Conservation (phyloP, 1,140 invertebrate genomes). For the Bemisia tabaci region DNA sequence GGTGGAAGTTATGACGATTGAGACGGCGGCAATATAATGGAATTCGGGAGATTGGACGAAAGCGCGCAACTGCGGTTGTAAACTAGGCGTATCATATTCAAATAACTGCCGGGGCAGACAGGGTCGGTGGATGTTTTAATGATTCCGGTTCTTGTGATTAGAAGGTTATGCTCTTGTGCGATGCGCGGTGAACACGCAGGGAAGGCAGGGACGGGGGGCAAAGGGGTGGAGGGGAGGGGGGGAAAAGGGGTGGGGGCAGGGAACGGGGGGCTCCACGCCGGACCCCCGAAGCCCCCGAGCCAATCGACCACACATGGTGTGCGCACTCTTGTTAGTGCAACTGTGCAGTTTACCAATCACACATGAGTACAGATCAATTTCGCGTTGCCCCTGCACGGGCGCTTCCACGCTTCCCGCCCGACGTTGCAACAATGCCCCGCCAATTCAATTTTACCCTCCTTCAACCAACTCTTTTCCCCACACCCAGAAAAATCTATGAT, state of each 20-base stretch:
- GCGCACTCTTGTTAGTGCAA: background rate
- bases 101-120: background rate
- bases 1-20: too few relatives aligned
- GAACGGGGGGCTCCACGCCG: background rate
- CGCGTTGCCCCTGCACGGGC: background rate
- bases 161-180: background rate
- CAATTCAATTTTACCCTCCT: background rate
- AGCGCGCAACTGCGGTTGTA: too few relatives aligned
- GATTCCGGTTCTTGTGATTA: background rate
- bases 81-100: background rate
- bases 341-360: background rate
- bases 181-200: background rate
- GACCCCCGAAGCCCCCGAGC: background rate
- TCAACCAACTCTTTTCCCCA: too few relatives aligned
- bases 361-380: background rate
- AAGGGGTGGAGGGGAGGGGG: background rate
- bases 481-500: too few relatives aligned
- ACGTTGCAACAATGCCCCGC: too few relatives aligned
- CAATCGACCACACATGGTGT: background rate
- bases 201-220: background rate
- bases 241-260: background rate
- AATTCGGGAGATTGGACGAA: too few relatives aligned
- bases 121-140: background rate
- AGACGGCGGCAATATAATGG: too few relatives aligned
- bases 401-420: background rate